phyloP scores from a whole-genome alignment of 2,797 vertebrate genomes.

The Dryobates pubescens region DNA sequence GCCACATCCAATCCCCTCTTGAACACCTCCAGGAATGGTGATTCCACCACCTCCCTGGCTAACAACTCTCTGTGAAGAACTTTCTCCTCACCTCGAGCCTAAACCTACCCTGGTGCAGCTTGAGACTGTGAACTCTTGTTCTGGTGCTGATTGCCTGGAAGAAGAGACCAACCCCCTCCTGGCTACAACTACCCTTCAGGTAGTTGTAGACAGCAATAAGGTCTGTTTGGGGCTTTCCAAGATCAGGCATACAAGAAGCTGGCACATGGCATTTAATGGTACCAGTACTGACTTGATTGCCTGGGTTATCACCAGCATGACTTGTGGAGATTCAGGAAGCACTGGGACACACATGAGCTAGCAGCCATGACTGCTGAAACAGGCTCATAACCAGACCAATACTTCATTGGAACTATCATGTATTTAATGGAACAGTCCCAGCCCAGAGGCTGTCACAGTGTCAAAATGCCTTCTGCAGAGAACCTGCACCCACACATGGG shows the following conservation, averaged over 20 bases:
- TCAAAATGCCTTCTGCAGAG: not conserved
- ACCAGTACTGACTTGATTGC: not conserved
- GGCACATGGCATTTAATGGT: not conserved
- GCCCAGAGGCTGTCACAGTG: not conserved
- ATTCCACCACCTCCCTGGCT: too few species aligned
- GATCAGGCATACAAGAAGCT: not conserved
- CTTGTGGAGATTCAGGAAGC: fast-evolving
- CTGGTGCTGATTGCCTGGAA: too few species aligned
- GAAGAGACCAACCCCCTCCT: too few species aligned
- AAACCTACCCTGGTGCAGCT: too few species aligned
- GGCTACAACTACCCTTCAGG: too few species aligned
- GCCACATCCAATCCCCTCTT: too few species aligned
- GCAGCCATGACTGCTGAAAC: not conserved
- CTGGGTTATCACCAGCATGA: not conserved
- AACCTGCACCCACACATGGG: not conserved
- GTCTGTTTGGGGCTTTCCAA: not conserved
- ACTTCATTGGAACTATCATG: not conserved
- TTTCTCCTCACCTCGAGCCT: too few species aligned
- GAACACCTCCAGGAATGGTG: too few species aligned
- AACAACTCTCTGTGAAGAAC: too few species aligned
- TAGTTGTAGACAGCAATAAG: too few species aligned
- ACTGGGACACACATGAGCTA: fast-evolving
- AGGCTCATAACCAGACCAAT: not conserved
- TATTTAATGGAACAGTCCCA: not conserved
- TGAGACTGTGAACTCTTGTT: too few species aligned